phyloP scores from a whole-genome alignment of 1,140 invertebrate species.

The Condylostylus longicornis region DNA sequence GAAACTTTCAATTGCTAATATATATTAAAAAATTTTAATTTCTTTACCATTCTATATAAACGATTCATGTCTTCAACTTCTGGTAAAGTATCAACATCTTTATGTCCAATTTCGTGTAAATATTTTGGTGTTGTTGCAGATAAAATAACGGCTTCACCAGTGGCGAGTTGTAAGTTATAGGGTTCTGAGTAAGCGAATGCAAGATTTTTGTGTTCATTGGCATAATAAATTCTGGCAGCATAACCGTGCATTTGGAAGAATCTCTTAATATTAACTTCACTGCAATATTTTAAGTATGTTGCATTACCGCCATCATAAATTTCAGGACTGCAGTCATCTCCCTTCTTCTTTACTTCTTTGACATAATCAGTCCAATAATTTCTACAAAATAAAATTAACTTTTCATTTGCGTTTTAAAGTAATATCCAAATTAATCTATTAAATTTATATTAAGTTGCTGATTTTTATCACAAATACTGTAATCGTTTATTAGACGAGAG shows the following conservation, averaged over 20 bases:
- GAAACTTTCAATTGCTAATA: not conserved
- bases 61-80: conserved; percentile 26
- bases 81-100: conserved; percentile 14
- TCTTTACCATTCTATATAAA: conserved; percentile 36
- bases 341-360: conserved; percentile 20
- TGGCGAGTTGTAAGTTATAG: conserved; percentile 53
- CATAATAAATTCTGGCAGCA: conserved; percentile 60
- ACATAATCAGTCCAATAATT: not conserved
- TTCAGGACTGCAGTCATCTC: conserved; percentile 21
- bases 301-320: conserved; percentile 24
- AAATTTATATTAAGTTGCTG: too few relatives aligned
- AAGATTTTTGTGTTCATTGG: conserved; percentile 46
- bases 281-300: conserved; percentile 26
- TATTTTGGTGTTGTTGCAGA: conserved; percentile 44
- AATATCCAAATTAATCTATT: too few relatives aligned
- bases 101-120: conserved; percentile 26
- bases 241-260: conserved; percentile 49
- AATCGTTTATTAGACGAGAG: too few relatives aligned
- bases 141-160: conserved; percentile 50
- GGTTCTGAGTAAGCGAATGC: conserved; percentile 36
- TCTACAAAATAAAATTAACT: conserved; percentile 4
- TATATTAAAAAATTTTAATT: not conserved
- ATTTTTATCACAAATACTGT: too few relatives aligned
- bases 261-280: conserved; percentile 24
- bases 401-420: too few relatives aligned